Evolutionary conservation across 2,888 invertebrate genomes (phyloP).

Genomic region (Lamellibrachia columna): DNA sequence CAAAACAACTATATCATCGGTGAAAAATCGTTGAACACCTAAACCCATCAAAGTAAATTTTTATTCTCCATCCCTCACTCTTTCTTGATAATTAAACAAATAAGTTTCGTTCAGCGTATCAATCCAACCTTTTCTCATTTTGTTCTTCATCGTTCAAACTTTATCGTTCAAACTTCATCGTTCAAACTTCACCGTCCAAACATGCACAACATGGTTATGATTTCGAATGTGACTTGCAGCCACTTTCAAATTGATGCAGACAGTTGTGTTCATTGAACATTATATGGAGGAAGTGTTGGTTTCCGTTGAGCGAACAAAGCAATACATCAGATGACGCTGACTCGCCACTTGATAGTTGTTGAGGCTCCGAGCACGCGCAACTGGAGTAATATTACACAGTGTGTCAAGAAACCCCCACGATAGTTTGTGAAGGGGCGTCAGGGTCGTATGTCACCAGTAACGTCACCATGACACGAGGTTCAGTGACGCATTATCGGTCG

Average conservation of each 20-base stretch:
- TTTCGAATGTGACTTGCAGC: too few species aligned
- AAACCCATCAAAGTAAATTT: too few species aligned
- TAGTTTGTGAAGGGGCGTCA: background rate
- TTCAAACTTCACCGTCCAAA: too few species aligned
- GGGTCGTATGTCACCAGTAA: background rate
- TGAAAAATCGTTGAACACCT: too few species aligned
- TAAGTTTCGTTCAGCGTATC: too few species aligned
- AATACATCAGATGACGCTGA: background rate
- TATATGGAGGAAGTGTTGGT: background rate
- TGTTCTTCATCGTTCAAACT: too few species aligned
- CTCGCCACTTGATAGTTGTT: background rate
- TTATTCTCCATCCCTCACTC: too few species aligned
- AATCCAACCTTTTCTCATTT: too few species aligned
- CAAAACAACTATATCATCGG: too few species aligned
- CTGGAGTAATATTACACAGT: background rate
- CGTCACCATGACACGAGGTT: background rate
- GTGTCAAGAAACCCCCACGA: background rate
- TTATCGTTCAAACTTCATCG: too few species aligned
- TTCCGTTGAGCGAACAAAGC: constrained; percentile 4
- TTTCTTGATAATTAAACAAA: too few species aligned
- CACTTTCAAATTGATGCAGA: background rate
- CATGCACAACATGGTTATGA: too few species aligned
- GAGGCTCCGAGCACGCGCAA: background rate
- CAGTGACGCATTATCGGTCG: background rate
- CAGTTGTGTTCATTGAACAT: background rate